Conservation (phyloP, 2,888 invertebrate genomes). For the Drosophila longiperda region DNA sequence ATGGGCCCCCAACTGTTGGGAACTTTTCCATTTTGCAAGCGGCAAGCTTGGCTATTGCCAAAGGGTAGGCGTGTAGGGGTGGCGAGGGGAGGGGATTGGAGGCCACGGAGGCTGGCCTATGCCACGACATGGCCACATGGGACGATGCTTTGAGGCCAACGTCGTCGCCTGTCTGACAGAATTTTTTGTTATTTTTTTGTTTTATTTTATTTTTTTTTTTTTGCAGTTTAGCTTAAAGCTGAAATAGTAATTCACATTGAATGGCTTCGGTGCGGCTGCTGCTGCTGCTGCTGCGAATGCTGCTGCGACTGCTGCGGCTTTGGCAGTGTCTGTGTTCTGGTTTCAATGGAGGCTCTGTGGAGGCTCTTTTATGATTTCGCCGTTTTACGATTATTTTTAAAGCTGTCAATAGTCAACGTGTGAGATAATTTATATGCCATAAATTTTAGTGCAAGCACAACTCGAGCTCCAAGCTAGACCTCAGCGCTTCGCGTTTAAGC, state of each 20-base stretch:
- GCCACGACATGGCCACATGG: slow-evolving; percentile 60
- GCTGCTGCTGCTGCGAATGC: background rate
- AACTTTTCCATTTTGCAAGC: slow-evolving; percentile 70
- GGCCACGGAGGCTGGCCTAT: slow-evolving; percentile 38
- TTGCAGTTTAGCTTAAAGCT: slow-evolving; percentile 64
- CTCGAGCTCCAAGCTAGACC: slow-evolving; percentile 35
- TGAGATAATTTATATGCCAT: slow-evolving; percentile 82
- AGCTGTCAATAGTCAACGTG: slow-evolving; percentile 83
- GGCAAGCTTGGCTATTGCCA: slow-evolving; percentile 10
- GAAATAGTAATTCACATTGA: slow-evolving; percentile 80
- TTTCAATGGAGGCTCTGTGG: slow-evolving; percentile 47
- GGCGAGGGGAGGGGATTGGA: background rate
- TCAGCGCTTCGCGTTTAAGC: slow-evolving; percentile 22
- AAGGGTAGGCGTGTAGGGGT: background rate
- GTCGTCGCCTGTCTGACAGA: slow-evolving; percentile 72
- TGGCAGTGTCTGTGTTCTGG: slow-evolving; percentile 37
- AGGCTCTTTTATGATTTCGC: slow-evolving; percentile 76
- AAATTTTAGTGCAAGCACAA: slow-evolving; percentile 77
- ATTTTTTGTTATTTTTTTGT: slow-evolving; percentile 12
- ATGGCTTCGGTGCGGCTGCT: slow-evolving; percentile 47
- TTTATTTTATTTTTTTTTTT: slow-evolving; percentile 12
- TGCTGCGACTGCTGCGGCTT: slow-evolving; percentile 1
- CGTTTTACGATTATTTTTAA: slow-evolving; percentile 80
- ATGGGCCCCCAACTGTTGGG: slow-evolving; percentile 79
- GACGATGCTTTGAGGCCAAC: slow-evolving; percentile 61